phyloP scores from a whole-genome alignment of 2,797 vertebrate species.

The Eremophila alpestris region DNA sequence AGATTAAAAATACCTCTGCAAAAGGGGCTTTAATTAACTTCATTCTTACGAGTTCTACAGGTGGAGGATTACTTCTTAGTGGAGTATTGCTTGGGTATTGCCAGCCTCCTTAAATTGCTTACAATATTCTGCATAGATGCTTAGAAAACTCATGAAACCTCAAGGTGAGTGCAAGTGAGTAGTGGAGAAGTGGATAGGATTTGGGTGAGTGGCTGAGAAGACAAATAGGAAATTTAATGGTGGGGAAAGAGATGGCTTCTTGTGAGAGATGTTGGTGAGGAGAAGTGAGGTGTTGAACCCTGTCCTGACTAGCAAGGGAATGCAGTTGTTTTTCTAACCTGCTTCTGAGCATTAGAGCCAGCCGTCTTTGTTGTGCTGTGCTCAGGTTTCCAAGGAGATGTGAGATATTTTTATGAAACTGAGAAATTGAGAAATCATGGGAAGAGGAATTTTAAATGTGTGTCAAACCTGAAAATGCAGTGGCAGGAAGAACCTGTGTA shows the following conservation, averaged over 20 bases:
- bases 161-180: neutral
- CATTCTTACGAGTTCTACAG: neutral
- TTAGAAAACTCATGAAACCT: neutral
- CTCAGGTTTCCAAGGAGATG: constrained; percentile 61
- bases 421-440: constrained; percentile 34
- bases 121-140: neutral
- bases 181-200: neutral
- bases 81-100: neutral
- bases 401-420: constrained; percentile 28
- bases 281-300: neutral
- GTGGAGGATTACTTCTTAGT: neutral
- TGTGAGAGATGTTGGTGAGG: neutral
- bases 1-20: neutral
- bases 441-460: constrained; percentile 1
- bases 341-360: neutral
- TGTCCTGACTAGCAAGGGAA: neutral
- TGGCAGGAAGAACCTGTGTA: neutral
- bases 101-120: neutral
- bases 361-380: neutral
- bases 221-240: neutral
- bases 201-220: neutral
- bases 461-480: neutral
- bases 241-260: neutral
- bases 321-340: constrained; percentile 9
- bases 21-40: neutral